phyloP scores from a whole-genome alignment of 2,113 vertebrate genomes.

The Vulpes lagopus region DNA sequence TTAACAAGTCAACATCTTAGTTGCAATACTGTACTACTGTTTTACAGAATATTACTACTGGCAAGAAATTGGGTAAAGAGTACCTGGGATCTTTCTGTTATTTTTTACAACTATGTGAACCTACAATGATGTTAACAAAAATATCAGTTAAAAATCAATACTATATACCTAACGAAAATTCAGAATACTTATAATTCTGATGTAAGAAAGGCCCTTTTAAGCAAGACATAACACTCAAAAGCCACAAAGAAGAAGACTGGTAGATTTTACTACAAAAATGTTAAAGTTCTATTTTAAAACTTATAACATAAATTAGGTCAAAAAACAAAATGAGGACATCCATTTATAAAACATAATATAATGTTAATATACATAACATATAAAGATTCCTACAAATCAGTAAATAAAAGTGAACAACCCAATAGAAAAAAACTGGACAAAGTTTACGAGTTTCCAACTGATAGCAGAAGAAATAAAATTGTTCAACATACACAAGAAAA shows the following conservation, averaged over 20 bases:
- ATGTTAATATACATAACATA: background rate
- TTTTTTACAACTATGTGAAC: background rate
- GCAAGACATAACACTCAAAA: background rate
- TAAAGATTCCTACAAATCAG: background rate
- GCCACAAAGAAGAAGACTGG: background rate
- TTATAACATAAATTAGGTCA: background rate
- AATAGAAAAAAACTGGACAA: background rate
- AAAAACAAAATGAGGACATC: background rate
- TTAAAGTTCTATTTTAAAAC: background rate
- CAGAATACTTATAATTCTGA: background rate
- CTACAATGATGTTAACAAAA: background rate
- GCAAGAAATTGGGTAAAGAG: background rate
- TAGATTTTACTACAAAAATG: background rate
- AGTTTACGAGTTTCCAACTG: background rate
- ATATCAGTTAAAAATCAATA: background rate
- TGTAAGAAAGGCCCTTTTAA: background rate
- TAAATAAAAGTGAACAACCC: background rate
- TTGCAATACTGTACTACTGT: background rate
- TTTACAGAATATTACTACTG: background rate
- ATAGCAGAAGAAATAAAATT: background rate
- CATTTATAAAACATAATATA: background rate
- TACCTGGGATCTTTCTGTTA: background rate
- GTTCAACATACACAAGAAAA: background rate
- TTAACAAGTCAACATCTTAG: background rate
- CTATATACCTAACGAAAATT: background rate